Evolutionary conservation across 2,888 invertebrate genomes (phyloP), one percentile per base, ranked within the genome.

Genomic region (Agrotis ipsilon): DNA sequence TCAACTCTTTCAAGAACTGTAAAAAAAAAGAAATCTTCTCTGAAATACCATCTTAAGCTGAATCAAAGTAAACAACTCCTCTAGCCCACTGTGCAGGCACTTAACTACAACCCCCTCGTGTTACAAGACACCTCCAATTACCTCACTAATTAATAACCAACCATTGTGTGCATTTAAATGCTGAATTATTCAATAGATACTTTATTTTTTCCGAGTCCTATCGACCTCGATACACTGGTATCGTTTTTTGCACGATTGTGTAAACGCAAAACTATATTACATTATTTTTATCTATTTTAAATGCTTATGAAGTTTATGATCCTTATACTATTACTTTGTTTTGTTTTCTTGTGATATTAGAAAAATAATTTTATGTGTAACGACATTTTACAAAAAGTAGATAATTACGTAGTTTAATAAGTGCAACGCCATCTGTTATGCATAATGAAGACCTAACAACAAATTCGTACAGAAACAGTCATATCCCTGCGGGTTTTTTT

Each of bases 131-230:
- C 7, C 59, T 68, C 13, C 43, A 63, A 73, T 63, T 67, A 51
- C 32, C 64, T n/a, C 19, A 43, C n/a, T 70, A 60, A 62, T 64
- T 43, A 70, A 51, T 45, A 60, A 45, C 24, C 48, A 52, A 43
- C 77, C 48, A 78, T 78, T 78, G 63, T 66, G 55, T 71, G 39
- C 65, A 80, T 62, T 80, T 62, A 65, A 75, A 76, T 67, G 68
- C 48, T 46, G 67, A 70, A 71, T 66, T 64, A 71, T 81, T 81
- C 71, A 78, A 67, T 80, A 32, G 59, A 0, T 66, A 66, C 66
- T 76, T 66, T 2, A 65, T 70, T 78, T 81, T 78, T 81, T 81
- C 77, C 21, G 7, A 57, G 32, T 64, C 39, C 24, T 24, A 51
- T 13, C 49, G 63, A 76, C 78, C 77, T 78, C 71, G 66, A 64